Evolutionary conservation across 2,113 vertebrate genomes (phyloP), one percentile per base, ranked within the genome.

Genomic region (Boulengeromyrus knoepffleri): DNA sequence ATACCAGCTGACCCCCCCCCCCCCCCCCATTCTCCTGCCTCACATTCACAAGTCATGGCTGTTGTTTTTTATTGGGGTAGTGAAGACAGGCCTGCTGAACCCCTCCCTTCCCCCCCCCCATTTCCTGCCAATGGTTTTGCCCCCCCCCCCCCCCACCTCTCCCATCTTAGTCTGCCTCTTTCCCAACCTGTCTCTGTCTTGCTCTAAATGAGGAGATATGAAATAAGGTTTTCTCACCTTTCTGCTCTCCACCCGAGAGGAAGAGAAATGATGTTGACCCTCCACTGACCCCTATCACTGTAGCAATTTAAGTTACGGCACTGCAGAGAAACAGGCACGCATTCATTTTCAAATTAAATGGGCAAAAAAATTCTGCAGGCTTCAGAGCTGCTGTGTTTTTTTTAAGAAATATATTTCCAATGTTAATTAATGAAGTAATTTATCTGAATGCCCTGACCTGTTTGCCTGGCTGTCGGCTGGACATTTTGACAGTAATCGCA

Each of bases 201-300:
- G 91, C 94, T 92, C 91, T 94, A 93, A 91, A 91, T 95, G 96
- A 96, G 42, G 87, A 45, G 56, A 88, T 88, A 62, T 88, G 87
- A 88, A 88, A 88, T 96, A 95, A 96, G 96, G 94, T 96, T 95
- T 96, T 96, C 95, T 96, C 96, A 96, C 96, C 96, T 96, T 94
- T 94, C 92, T 91, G 95, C 95, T 94, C 94, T 93, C 91, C 93
- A 95, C 95, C 94, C 91, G 93, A 96, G 94, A 96, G 94, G 95
- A 96, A 96, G 95, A 96, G 95, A 96, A 96, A 96, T 96, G 95
- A 96, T 96, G 95, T 95, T 96, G 96, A 96, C 96, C 95, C 95
- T 94, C 95, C 92, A 91, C 94, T 96, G 96, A 96, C 96, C 96
- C 93, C 96, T 94, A 97, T 96, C 96, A 97, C 96, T 94, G 95